Conservation (phyloP, 2,888 invertebrate species). For the Heliconius aoede region DNA sequence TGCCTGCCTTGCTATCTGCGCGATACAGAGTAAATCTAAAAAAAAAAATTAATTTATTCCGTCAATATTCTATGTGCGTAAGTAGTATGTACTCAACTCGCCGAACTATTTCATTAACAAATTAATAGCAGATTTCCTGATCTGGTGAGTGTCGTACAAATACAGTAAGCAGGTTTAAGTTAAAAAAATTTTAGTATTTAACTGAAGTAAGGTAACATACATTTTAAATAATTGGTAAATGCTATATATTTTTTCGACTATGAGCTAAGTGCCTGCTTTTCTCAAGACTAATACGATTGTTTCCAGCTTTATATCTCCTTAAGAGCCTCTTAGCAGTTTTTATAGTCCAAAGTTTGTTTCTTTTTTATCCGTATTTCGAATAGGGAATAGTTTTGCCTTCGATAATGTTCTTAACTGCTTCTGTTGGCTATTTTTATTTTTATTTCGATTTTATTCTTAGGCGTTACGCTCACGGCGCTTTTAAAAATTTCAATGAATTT, state of each 20-base stretch:
- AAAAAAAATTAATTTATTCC: too few relatives aligned
- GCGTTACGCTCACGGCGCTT: conserved; percentile 29
- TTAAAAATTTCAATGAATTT: conserved; percentile 33
- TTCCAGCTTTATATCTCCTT: conserved; percentile 61
- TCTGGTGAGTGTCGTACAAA: not conserved
- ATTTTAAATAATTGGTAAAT: conserved; percentile 55
- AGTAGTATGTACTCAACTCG: too few relatives aligned
- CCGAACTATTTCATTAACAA: not conserved
- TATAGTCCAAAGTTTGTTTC: conserved; percentile 66
- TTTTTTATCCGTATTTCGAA: conserved; percentile 58
- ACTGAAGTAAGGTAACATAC: not conserved
- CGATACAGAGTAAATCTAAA: too few relatives aligned
- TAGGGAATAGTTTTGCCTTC: conserved; percentile 60
- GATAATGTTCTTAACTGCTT: conserved; percentile 50
- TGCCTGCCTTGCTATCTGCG: too few relatives aligned
- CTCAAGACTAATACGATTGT: conserved; percentile 64
- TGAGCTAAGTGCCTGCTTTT: conserved; percentile 59
- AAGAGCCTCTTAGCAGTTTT: conserved; percentile 68
- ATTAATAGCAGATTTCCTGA: not conserved
- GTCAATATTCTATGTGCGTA: too few relatives aligned
- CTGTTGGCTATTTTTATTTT: conserved; percentile 44
- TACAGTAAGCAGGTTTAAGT: too few relatives aligned
- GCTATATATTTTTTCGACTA: conserved; percentile 61
- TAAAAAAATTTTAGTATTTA: not conserved
- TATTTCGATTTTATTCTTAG: conserved; percentile 41